Base-by-base conservation (phyloP, 1,140 invertebrate genomes). In the Andrena cerasifolii region DNA sequence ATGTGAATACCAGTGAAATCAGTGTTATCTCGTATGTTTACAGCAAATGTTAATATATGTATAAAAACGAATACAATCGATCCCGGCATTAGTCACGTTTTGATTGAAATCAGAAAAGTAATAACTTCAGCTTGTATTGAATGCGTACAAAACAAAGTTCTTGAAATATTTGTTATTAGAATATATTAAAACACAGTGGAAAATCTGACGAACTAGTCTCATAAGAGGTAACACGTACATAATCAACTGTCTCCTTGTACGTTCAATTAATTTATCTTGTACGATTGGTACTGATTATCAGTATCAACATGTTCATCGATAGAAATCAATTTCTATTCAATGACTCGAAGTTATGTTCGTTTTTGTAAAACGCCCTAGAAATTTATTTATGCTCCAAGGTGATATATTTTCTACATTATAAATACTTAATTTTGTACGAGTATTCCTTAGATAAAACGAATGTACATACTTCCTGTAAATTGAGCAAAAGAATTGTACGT, bases 1-100 rank as follows among this genome's bases (percentile, higher is more conserved):
- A 58, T 16, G 49, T 26, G 18, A 26, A 63, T 74, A 68, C 56
- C 77, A 82, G 77, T 82, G 70, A 74, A 43, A 74, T 36, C 3
- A 54, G 31, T 67, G 56, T 61, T 67, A 54, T 67, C 6, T 58
- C 31, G 33, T 65, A 53, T 40, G 24, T 61, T 51, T 56, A 65
- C 61, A 47, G 21, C 26, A 58, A 33, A 56, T 33, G 14, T 56
- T 47, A 67, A 10, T 2, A 31, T 24, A 31, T 2, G 28, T 24
- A 31, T 59, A 76, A 6, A 59, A 68, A 54, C 36, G 6, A 40
- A 24, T 33, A 26, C 10, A 24, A 45, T 47, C 3, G 40, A 72
- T 31, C 49, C 8, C 51, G 33, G 31, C 28, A 49, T 51, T 8
- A 3, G 26, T 62, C 16, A 45, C 26, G 12, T 80, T 21, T 47